phyloP scores from a whole-genome alignment of 2,888 invertebrate genomes.

The Eristalinus sepulchralis region DNA sequence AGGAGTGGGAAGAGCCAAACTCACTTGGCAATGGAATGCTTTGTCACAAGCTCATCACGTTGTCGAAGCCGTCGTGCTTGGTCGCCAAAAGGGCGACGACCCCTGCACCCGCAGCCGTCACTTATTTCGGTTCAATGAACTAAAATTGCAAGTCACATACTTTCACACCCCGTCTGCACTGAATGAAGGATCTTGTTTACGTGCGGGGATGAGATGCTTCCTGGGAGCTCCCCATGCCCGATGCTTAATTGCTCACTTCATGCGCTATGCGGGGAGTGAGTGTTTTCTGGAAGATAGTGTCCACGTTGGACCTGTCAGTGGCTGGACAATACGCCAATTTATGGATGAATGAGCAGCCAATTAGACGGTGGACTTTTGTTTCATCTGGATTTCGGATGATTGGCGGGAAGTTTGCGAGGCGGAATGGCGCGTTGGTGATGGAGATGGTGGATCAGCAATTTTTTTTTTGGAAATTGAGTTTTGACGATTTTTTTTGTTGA shows the following conservation, averaged over 20 bases:
- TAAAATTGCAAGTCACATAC: conserved; percentile 75
- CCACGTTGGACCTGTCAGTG: conserved; percentile 30
- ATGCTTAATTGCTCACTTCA: conserved; percentile 68
- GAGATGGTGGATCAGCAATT: background rate
- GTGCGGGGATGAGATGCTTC: background rate
- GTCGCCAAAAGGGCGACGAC: conserved; percentile 5
- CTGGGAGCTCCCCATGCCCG: conserved; percentile 12
- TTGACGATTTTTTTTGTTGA: background rate
- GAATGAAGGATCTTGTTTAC: conserved; percentile 44
- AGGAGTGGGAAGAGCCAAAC: conserved; percentile 20
- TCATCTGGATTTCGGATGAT: conserved; percentile 38
- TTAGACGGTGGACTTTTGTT: conserved; percentile 63
- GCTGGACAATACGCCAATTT: conserved; percentile 69
- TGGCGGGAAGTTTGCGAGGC: conserved; percentile 14
- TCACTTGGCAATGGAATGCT: conserved; percentile 41
- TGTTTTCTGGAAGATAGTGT: conserved; percentile 61
- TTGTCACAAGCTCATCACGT: conserved; percentile 73
- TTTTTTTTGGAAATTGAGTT: background rate
- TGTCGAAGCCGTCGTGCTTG: conserved; percentile 27
- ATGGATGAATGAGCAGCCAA: conserved; percentile 72
- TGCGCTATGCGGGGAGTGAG: conserved; percentile 40
- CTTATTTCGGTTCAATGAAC: conserved; percentile 73
- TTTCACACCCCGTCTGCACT: conserved; percentile 72
- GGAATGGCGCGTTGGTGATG: background rate
- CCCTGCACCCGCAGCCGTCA: conserved; percentile 33